Evolutionary conservation across 2,888 invertebrate species (phyloP).

Genomic region (Eulithis testata): DNA sequence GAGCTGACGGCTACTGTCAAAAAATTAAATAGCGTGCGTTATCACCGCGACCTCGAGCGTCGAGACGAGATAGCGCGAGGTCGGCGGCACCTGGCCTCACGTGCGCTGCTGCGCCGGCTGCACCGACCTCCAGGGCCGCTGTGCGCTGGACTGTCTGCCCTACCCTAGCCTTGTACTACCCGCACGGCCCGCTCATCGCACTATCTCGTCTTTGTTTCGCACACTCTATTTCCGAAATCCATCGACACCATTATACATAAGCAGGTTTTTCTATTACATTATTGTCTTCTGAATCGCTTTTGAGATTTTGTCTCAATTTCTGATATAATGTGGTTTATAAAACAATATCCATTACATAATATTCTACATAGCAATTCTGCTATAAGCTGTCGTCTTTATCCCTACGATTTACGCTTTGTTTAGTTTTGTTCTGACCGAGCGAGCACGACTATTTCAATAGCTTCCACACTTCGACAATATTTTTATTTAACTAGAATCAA

Average conservation of each 20-base stretch:
- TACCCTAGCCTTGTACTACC: no score
- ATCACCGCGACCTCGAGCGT: constrained; percentile 80
- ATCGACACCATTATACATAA: constrained; percentile 28
- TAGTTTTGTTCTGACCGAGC: constrained; percentile 32
- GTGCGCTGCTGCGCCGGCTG: constrained; percentile 64
- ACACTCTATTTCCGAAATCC: constrained; percentile 14
- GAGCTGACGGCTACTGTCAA: constrained; percentile 67
- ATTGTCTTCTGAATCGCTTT: constrained; percentile 8
- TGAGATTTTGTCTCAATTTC: constrained; percentile 11
- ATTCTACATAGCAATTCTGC: constrained; percentile 34
- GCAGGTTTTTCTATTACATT: constrained; percentile 27
- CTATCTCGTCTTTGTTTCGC: constrained; percentile 27
- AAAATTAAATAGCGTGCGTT: constrained; percentile 82
- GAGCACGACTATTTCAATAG: constrained; percentile 27
- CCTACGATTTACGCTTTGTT: constrained; percentile 30
- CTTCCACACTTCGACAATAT: constrained; percentile 5
- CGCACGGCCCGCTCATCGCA: constrained; percentile 17
- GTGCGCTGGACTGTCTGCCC: constrained; percentile 52
- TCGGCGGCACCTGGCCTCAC: constrained; percentile 80
- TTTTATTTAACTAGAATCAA: constrained; percentile 3
- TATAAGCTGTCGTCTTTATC: constrained; percentile 33
- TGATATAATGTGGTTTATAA: not conserved
- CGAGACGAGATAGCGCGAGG: constrained; percentile 82
- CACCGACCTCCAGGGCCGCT: constrained; percentile 55
- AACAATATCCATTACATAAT: constrained; percentile 34